Evolutionary conservation across 2,113 vertebrate species (phyloP).

Genomic region (Nycticebus coucang): DNA sequence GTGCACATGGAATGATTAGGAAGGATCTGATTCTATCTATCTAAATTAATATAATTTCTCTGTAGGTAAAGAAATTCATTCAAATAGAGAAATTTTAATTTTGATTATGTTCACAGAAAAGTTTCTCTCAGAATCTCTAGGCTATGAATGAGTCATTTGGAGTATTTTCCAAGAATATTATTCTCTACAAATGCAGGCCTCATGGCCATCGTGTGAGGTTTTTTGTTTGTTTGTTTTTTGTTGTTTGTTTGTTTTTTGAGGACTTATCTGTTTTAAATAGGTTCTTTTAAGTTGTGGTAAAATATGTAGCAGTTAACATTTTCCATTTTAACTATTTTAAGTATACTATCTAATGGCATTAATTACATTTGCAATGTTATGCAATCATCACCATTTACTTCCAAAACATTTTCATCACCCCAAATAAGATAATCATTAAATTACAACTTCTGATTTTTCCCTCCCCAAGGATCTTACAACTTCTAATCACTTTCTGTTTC

Average conservation of each 20-base stretch:
- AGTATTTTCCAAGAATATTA: not conserved
- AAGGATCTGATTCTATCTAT: not conserved
- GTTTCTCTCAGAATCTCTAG: not conserved
- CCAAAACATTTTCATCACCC: not conserved
- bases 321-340: not conserved
- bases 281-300: not conserved
- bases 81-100: not conserved
- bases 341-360: not conserved
- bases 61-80: not conserved
- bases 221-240: too few species aligned
- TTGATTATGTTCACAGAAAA: not conserved
- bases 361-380: not conserved
- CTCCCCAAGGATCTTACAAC: not conserved
- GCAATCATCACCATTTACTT: conserved; percentile 7
- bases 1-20: not conserved
- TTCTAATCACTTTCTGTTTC: not conserved
- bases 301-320: not conserved
- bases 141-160: not conserved
- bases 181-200: not conserved
- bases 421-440: not conserved
- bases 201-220: not conserved
- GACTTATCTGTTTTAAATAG: not conserved
- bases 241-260: not conserved
- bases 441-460: not conserved
- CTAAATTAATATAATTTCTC: not conserved